Evolutionary conservation across 2,888 invertebrate species (phyloP).

Genomic region (Abrostola triplasia): DNA sequence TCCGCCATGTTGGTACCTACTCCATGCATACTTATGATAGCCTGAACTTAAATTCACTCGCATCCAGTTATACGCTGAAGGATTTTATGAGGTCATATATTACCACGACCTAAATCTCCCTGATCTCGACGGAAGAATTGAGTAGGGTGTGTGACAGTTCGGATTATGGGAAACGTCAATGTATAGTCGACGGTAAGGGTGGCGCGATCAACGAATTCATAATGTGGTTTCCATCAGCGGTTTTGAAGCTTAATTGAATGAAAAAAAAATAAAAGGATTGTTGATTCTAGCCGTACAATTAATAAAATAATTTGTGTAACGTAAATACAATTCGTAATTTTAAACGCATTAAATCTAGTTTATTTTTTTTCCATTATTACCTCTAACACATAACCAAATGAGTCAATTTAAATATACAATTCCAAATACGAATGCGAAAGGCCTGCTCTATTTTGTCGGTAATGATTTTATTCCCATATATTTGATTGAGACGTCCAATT

Average conservation of each 20-base stretch:
- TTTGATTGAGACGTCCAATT: too few relatives aligned
- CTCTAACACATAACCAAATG: too few relatives aligned
- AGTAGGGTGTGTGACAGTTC: conserved; percentile 66
- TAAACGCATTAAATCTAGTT: background rate
- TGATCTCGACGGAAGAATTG: conserved; percentile 65
- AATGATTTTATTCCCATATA: too few relatives aligned
- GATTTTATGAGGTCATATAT: conserved; percentile 65
- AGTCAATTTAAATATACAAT: too few relatives aligned
- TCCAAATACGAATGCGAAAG: too few relatives aligned
- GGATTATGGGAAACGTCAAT: conserved; percentile 63
- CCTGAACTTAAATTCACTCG: conserved; percentile 47
- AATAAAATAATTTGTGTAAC: too few relatives aligned
- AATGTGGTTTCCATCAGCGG: conserved; percentile 18
- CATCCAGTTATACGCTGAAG: conserved; percentile 47
- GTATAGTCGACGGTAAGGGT: conserved; percentile 38
- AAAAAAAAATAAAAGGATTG: too few relatives aligned
- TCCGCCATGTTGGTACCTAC: background rate
- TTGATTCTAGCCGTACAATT: too few relatives aligned
- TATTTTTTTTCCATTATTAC: background rate
- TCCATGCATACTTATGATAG: conserved; percentile 28
- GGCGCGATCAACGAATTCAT: conserved; percentile 34
- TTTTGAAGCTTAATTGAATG: too few relatives aligned
- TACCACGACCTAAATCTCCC: conserved; percentile 65
- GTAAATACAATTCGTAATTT: too few relatives aligned
- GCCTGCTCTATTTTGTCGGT: too few relatives aligned